Evolutionary conservation across 2,888 invertebrate species (phyloP).

Genomic region (Heliconius cydno): DNA sequence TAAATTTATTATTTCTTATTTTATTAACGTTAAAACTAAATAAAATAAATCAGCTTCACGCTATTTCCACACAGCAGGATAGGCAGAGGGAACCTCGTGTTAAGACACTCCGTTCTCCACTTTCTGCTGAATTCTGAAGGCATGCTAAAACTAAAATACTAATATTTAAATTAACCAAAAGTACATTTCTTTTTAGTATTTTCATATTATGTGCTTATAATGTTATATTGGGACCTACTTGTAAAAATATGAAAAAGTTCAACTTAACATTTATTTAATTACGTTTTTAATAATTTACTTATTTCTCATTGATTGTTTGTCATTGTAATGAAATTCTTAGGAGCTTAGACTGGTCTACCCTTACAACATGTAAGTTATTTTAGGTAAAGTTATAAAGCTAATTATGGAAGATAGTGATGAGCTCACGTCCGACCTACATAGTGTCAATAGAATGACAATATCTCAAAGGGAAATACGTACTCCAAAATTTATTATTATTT

Average conservation of each 20-base stretch:
- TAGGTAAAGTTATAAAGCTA: conserved; percentile 15
- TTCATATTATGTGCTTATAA: too few relatives aligned
- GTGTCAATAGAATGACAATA: conserved; percentile 12
- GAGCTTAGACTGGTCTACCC: not conserved
- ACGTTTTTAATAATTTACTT: not conserved
- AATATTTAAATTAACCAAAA: too few relatives aligned
- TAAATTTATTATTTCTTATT: not conserved
- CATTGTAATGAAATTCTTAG: not conserved
- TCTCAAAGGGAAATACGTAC: not conserved
- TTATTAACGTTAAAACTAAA: not conserved
- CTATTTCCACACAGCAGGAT: too few relatives aligned
- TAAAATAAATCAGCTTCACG: too few relatives aligned
- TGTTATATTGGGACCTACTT: too few relatives aligned
- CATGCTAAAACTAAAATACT: too few relatives aligned
- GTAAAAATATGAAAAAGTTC: too few relatives aligned
- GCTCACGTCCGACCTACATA: conserved; percentile 23
- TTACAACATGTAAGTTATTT: conserved; percentile 18
- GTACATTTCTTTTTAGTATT: too few relatives aligned
- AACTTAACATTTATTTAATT: too few relatives aligned
- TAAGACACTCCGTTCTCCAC: too few relatives aligned
- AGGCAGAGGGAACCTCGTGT: too few relatives aligned
- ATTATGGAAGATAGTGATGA: conserved; percentile 24
- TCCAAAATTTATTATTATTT: not conserved
- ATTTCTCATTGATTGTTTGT: not conserved
- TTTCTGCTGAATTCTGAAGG: too few relatives aligned